Base-by-base conservation (phyloP, 2,888 invertebrate genomes). In the Mythimna albipuncta region DNA sequence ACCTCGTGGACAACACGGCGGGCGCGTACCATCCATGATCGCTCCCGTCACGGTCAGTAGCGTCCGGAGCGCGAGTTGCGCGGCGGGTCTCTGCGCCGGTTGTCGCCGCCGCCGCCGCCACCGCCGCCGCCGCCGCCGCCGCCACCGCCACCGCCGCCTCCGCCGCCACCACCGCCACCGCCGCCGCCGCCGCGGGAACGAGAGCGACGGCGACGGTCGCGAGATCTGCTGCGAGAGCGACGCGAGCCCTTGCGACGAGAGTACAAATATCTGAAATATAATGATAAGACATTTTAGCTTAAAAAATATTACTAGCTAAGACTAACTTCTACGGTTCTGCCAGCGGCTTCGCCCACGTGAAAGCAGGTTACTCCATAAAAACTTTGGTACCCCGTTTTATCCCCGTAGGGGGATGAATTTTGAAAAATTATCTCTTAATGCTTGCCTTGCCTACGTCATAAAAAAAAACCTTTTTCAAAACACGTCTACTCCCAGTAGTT, bases 161-260 rank as follows among this genome's bases (percentile, higher is more conserved):
- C 72, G 0, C 62, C 72, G 0, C 55, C 73, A 0, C 63, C 63
- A 0, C 73, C 72, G 0, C 72, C 74, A 0, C 75, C 73, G 0
- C 73, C 72, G 2, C 72, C 73, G 0, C 73, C 73, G 2, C 73
- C 73, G 4, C 97, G 92, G 7, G 97, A 97, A 64, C 97, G 96
- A 2, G 97, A 97, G 80, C 97, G 96, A 44, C 97, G 97, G 79
- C 97, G 95, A 54, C 96, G 94, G 63, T 95, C 95, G 72, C 95
- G 95, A 9, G 95, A 94, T 26, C 91, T 88, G 64, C 91, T 89
- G 87, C 96, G 93, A 35, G 94, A 93, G 72, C 93, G 87, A 90
- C 92, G 91, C 90, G 93, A 91, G 52, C 96, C 96, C 93, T 93
- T 93, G 93, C 98, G 97, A 19, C 98, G 97, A 64, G 98, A 97